Evolutionary conservation across 2,797 vertebrate genomes (phyloP), one percentile per base, ranked within the genome.

Genomic region (Tenualosa thibaudeaui): DNA sequence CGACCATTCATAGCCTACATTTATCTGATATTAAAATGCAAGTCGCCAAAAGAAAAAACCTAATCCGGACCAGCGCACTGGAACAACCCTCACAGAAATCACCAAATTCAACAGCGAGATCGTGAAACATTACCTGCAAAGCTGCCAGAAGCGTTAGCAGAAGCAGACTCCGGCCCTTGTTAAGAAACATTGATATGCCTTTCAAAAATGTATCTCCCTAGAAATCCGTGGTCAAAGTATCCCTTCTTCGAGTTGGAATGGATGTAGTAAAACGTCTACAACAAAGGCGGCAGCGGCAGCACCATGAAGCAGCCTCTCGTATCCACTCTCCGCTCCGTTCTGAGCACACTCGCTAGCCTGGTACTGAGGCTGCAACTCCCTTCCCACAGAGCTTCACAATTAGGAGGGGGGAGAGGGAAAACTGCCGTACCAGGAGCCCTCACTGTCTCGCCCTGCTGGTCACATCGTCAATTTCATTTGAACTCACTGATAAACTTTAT

Each of bases 351-450:
- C 91, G 90, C 92, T 95, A 94, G 94, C 95, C 92, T 95, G 95
- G 94, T 95, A 95, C 95, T 95, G 94, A 95, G 87, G 94, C 93
- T 95, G 95, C 92, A 89, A 87, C 91, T 93, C 87, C 82, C 82
- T 82, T 71, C 58, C 58, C 86, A 89, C 91, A 86, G 87, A 92
- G 71, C 40, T 43, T 78, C 40, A 78, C 71, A 43, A 40, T 78
- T 78, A 43, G 71, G 71, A 78, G 17, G 71, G 8, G 40, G 78
- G 62, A 37, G 17, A 81, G 43, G 54, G 46, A 3, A 86, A 87
- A 82, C 37, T 90, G 88, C 86, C 86, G 87, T 84, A 83, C 90
- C 90, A 89, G 65, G 24, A 58, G 62, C 71, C 86, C 94, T 94
- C 94, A 91, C 90, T 94, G 93, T 91, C 95, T 93, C 95, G 91